phyloP scores from a whole-genome alignment of 1,140 invertebrate species.

The Octopus sinensis region DNA sequence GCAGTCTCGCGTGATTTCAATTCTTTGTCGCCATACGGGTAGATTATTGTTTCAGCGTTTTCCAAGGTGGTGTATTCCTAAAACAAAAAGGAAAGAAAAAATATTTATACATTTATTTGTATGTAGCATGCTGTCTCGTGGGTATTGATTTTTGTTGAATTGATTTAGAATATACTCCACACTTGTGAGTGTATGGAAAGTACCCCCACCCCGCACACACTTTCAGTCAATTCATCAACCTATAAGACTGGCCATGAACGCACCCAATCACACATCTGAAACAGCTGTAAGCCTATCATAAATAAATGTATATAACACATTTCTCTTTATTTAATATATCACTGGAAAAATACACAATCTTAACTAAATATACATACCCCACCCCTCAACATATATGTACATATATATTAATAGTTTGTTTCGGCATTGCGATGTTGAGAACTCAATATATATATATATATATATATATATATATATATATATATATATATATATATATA shows the following conservation, averaged over 20 bases:
- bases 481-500: not conserved
- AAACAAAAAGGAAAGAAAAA: conserved; percentile 19
- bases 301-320: too few species aligned
- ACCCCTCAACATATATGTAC: not conserved
- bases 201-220: too few species aligned
- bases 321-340: too few species aligned
- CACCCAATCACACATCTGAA: too few species aligned
- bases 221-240: too few species aligned
- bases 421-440: not conserved
- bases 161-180: too few species aligned
- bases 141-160: too few species aligned
- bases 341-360: not conserved
- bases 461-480: conserved; percentile 13
- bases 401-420: not conserved
- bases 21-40: conserved; percentile 33
- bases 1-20: conserved; percentile 34
- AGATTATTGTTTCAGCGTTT: conserved; percentile 32
- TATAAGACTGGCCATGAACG: too few species aligned
- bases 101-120: not conserved
- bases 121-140: too few species aligned
- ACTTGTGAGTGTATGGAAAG: too few species aligned
- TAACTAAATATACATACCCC: not conserved
- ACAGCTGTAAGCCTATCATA: too few species aligned
- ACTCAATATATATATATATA: not conserved
- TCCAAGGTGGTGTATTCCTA: conserved; percentile 30